A percentile compares a stretch with the other conserved stretches of the same genome.
phyloP scores from a whole-genome alignment of 2,113 vertebrate genomes.

The Deroptyus accipitrinus region DNA sequence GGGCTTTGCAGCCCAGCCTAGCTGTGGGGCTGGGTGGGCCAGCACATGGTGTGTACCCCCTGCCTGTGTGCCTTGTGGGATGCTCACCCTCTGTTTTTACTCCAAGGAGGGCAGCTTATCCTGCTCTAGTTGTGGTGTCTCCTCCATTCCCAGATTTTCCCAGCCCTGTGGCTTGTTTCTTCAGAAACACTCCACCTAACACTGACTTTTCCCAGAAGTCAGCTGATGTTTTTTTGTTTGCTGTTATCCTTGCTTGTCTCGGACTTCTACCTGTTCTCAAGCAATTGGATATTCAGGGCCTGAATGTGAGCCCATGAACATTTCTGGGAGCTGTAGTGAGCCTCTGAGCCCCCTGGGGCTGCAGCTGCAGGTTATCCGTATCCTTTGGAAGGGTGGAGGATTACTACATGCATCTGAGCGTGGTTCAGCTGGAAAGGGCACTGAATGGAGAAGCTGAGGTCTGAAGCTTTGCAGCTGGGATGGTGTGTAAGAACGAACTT shows the following conservation, averaged over 20 bases:
- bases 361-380: background rate
- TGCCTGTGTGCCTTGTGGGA: background rate
- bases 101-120: background rate
- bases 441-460: background rate
- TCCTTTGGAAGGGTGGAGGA: background rate
- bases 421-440: background rate
- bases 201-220: background rate
- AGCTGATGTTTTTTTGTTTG: background rate
- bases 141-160: background rate
- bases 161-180: background rate
- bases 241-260: background rate
- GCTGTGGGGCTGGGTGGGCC: background rate
- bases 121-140: background rate
- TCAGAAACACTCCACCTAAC: background rate
- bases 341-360: background rate
- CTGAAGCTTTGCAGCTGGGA: background rate
- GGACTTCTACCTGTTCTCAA: background rate
- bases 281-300: background rate
- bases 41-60: fast-evolving
- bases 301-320: background rate
- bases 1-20: background rate
- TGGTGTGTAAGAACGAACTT: background rate
- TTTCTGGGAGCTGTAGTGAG: background rate
- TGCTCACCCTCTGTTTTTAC: background rate
- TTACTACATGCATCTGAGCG: fast-evolving